Evolutionary conservation across 2,113 vertebrate species (phyloP).

Genomic region (Turnix velox): DNA sequence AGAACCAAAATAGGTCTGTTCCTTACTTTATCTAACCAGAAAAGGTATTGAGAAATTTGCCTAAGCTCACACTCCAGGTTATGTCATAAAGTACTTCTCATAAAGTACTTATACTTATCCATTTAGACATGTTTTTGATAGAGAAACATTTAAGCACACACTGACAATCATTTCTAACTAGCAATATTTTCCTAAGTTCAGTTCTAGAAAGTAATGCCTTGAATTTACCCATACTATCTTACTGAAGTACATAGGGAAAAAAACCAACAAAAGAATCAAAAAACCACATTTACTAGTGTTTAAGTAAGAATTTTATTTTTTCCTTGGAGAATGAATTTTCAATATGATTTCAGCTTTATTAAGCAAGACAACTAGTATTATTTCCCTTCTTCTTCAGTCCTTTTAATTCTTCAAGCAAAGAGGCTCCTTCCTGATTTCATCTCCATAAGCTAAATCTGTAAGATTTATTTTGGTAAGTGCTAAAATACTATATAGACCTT

Average conservation of each 20-base stretch:
- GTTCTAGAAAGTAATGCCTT: not conserved
- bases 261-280: no score
- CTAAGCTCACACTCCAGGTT: not conserved
- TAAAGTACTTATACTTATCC: not conserved
- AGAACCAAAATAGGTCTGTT: not conserved
- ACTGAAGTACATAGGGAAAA: not conserved
- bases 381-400: not conserved
- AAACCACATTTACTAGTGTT: not conserved
- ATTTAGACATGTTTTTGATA: not conserved
- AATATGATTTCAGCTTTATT: not conserved
- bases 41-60: not conserved
- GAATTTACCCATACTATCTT: not conserved
- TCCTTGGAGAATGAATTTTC: not conserved
- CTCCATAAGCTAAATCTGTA: not conserved
- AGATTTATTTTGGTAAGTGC: not conserved
- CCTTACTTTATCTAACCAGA: not conserved
- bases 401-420: not conserved
- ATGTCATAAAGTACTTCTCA: not conserved
- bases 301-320: not conserved
- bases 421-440: not conserved
- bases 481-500: not conserved
- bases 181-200: not conserved
- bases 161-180: not conserved
- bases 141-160: not conserved
- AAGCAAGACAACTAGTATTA: not conserved